phyloP scores from a whole-genome alignment of 2,113 vertebrate genomes.

The Laticauda colubrina region DNA sequence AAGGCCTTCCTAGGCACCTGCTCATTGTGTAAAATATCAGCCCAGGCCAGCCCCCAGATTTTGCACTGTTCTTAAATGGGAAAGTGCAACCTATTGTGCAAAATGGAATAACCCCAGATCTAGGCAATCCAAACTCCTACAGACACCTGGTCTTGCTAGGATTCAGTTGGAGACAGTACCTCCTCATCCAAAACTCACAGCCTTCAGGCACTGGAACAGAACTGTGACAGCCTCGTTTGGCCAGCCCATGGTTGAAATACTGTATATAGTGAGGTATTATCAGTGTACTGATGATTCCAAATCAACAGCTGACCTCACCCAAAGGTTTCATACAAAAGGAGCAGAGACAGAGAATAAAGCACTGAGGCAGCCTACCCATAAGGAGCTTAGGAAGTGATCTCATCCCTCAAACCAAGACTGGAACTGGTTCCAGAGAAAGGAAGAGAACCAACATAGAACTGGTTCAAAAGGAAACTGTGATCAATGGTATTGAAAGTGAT shows the following conservation, averaged over 20 bases:
- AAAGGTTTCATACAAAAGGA: not conserved
- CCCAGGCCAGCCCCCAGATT: not conserved
- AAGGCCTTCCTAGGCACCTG: not conserved
- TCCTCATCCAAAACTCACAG: not conserved
- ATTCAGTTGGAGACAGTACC: not conserved
- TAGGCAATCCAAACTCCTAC: not conserved
- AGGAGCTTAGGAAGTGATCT: not conserved
- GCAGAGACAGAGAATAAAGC: not conserved
- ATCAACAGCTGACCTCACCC: not conserved
- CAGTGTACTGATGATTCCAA: not conserved
- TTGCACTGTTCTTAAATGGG: not conserved
- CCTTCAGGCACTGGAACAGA: not conserved
- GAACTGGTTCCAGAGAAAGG: not conserved
- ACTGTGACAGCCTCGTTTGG: not conserved
- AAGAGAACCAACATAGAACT: not conserved
- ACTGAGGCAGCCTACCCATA: not conserved
- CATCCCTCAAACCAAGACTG: not conserved
- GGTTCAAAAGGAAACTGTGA: not conserved
- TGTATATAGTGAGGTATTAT: not conserved
- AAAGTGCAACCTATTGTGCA: not conserved
- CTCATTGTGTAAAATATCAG: not conserved
- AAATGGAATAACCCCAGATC: not conserved
- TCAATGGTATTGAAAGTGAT: not conserved
- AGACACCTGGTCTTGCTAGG: not conserved
- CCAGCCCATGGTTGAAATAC: not conserved